These are phyloP conservation scores for Symphodus melops DNA, from an alignment of 2,113 vertebrate genomes.

Conservation along the genomic window DNA sequence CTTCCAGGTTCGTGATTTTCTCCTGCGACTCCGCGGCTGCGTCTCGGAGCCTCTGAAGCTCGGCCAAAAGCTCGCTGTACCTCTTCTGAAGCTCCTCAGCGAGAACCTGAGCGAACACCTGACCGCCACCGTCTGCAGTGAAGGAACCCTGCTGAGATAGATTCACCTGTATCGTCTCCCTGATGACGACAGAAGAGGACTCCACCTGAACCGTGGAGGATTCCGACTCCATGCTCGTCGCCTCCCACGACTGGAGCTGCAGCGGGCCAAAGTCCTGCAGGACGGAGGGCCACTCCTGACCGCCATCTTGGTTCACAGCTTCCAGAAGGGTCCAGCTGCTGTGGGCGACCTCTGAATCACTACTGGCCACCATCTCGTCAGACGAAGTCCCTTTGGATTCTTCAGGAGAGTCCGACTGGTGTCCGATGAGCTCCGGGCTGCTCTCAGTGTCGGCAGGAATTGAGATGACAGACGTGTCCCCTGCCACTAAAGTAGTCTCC, in stretches of 20 bases:
- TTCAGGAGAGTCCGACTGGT: constrained; percentile 79
- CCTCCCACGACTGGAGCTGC: constrained; percentile 80
- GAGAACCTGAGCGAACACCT: constrained; percentile 78
- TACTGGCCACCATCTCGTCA: constrained; percentile 85
- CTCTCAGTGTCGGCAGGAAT: constrained; percentile 73
- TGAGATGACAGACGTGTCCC: constrained; percentile 73
- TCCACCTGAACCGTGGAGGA: constrained; percentile 71
- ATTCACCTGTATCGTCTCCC: constrained; percentile 75
- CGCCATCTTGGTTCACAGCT: constrained; percentile 81
- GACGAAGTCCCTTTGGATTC: constrained; percentile 83
- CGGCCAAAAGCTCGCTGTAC: constrained; percentile 81
- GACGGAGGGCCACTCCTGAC: constrained; percentile 79
- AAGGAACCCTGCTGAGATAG: constrained; percentile 63
- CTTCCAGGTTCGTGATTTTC: constrained; percentile 74
- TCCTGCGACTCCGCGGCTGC: constrained; percentile 80
- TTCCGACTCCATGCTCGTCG: constrained; percentile 74
- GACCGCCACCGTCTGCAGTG: constrained; percentile 32
- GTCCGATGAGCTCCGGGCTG: constrained; percentile 76
- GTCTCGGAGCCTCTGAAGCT: constrained; percentile 83
- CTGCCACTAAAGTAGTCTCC: constrained; percentile 78
- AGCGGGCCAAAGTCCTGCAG: constrained; percentile 75
- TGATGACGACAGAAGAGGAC: constrained; percentile 77
- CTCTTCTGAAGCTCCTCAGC: constrained; percentile 82
- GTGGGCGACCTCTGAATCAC: constrained; percentile 85
- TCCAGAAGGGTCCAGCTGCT: constrained; percentile 86